Conservation (phyloP, 2,888 invertebrate genomes). For the Allolobophora icterica region DNA sequence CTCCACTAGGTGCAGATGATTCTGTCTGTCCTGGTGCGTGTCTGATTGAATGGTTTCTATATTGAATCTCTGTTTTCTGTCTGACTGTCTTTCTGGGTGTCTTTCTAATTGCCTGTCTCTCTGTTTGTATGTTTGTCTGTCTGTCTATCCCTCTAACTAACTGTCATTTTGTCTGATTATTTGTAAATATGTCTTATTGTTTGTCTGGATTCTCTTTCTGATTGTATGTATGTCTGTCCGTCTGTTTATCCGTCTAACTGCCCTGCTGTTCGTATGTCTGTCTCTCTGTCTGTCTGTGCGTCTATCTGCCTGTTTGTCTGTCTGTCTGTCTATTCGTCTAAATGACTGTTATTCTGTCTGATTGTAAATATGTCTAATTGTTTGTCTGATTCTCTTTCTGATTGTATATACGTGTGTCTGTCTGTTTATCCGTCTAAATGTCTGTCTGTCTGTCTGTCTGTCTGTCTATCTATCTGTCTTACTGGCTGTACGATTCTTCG, state of each 20-base stretch:
- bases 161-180: background rate
- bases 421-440: background rate
- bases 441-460: background rate
- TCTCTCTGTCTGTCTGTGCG: background rate
- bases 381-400: background rate
- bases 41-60: too few species aligned
- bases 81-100: too few species aligned
- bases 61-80: too few species aligned
- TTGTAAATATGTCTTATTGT: background rate
- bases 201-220: background rate
- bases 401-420: too few species aligned
- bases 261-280: background rate
- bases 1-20: too few species aligned
- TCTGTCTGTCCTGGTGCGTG: too few species aligned
- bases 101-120: too few species aligned
- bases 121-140: background rate
- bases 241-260: background rate
- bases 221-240: too few species aligned
- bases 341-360: background rate
- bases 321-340: background rate
- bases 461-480: background rate
- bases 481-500: background rate
- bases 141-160: background rate
- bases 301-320: background rate
- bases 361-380: background rate